Percentiles rank a stretch among this genome's conserved stretches.
Evolutionary conservation across 2,797 vertebrate genomes (phyloP).

Genomic region (Pygocentrus nattereri): DNA sequence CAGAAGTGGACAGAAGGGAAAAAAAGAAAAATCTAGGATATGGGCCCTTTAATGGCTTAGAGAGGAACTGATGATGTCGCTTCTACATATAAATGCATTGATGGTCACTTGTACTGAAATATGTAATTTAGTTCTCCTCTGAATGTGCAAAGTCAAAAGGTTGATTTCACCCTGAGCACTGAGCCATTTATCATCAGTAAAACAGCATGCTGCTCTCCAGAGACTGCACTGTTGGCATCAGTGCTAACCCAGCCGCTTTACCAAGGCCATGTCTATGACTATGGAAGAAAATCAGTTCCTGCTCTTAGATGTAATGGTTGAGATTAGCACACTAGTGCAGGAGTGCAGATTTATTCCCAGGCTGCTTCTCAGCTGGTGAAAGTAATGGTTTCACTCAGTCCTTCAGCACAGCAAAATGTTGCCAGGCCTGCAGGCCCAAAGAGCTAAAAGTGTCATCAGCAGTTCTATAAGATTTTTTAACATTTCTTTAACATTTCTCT

Average conservation of each 20-base stretch:
- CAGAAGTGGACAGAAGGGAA: too few relatives aligned
- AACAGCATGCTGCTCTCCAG: background rate
- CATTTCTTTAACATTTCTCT: background rate
- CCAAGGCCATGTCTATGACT: background rate
- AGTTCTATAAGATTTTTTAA: background rate
- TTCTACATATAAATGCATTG: background rate
- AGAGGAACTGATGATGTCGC: background rate
- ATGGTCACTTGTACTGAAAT: background rate
- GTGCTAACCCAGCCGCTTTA: background rate
- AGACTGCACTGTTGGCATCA: background rate
- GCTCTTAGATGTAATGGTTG: background rate
- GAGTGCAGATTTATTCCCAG: background rate
- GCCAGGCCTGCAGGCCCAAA: background rate
- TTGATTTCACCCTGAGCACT: background rate
- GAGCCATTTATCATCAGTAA: background rate
- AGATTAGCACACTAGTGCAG: background rate
- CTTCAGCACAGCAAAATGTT: background rate
- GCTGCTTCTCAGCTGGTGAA: background rate
- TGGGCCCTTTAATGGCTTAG: too few relatives aligned
- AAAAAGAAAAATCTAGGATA: too few relatives aligned
- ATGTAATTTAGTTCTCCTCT: too few relatives aligned
- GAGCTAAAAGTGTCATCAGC: background rate
- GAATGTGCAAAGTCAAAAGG: background rate
- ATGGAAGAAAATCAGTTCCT: background rate
- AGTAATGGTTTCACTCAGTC: conserved; percentile 15